Base-by-base conservation (phyloP, 2,888 invertebrate genomes). In the Drosophila dives region DNA sequence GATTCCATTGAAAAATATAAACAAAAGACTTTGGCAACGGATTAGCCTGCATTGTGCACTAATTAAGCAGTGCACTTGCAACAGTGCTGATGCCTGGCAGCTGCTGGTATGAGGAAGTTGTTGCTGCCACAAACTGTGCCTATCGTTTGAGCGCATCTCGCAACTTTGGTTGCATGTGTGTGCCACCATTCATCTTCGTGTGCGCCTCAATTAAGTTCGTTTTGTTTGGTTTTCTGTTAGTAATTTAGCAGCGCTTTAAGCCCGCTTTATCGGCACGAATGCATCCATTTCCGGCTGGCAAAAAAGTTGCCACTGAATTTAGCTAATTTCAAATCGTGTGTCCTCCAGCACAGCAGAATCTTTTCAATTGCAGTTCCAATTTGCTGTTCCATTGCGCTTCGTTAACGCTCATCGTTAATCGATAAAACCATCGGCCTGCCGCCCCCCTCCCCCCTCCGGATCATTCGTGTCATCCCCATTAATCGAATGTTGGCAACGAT, bases 1-100 rank as follows among this genome's bases (percentile, higher is more conserved):
- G n/a, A 23, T 33, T 12, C 5, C 32, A 34, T 53, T 40, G 20
- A 32, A 29, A 29, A 42, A 48, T 12, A 45, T 15, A 53, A 54
- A 56, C 77, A 64, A 77, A 81, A 81, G 88, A 85, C 77, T 88
- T 81, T 54, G 65, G 81, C 80, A 86, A 75, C 81, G 65, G 83
- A 83, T 86, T 79, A 64, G 67, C 45, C 32, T 54, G 64, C 49
- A 68, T 87, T 60, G 67, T 76, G 71, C 72, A 69, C 86, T 83
- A 85, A 83, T 83, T 87, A 85, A 87, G 85, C 76, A 63, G 71
- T 83, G 68, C 80, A 66, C 55, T 64, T 40, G 58, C 34, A 26
- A 23, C 23, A 45, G 20, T 45, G 32, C 17, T 15, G 23, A 17
- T 34, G 49, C 53, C 29, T 49, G 23, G 26, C 34, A 53, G 63